phyloP scores from a whole-genome alignment of 2,113 vertebrate species.

The Ellobius talpinus region DNA sequence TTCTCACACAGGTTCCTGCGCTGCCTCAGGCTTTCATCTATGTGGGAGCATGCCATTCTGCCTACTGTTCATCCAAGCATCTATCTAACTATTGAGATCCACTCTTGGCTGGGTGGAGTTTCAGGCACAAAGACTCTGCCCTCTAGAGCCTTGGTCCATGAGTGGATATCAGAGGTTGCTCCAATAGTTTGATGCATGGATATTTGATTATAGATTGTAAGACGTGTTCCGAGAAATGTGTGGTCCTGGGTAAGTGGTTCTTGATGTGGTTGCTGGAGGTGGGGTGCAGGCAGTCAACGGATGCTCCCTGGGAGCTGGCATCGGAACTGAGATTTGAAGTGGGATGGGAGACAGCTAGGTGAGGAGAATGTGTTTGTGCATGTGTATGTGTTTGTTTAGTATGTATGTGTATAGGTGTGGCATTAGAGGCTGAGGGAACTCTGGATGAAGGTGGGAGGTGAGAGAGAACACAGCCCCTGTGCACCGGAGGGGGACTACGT shows the following conservation, averaged over 20 bases:
- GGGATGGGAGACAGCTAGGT: accelerated
- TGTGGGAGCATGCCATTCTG: neutral
- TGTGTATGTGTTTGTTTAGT: neutral
- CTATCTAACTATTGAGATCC: neutral
- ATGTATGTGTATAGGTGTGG: no score
- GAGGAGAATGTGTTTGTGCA: neutral
- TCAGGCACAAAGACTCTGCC: neutral
- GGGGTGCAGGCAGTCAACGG: neutral
- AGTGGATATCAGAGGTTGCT: neutral
- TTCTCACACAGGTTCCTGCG: neutral
- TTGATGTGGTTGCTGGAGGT: neutral
- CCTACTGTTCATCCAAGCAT: neutral
- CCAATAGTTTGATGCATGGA: no score
- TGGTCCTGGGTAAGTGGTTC: no score
- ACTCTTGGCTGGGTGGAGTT: neutral
- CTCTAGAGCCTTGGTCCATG: neutral
- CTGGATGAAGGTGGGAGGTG: neutral
- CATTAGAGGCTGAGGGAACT: neutral
- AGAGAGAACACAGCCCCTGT: neutral
- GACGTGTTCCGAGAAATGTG: neutral
- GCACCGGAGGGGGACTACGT: neutral
- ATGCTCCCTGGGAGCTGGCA: neutral
- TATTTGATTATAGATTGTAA: neutral
- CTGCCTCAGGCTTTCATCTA: neutral
- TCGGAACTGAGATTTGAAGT: neutral